Conservation (phyloP, 2,888 invertebrate genomes). For the Hirtodrosophila histrioides region DNA sequence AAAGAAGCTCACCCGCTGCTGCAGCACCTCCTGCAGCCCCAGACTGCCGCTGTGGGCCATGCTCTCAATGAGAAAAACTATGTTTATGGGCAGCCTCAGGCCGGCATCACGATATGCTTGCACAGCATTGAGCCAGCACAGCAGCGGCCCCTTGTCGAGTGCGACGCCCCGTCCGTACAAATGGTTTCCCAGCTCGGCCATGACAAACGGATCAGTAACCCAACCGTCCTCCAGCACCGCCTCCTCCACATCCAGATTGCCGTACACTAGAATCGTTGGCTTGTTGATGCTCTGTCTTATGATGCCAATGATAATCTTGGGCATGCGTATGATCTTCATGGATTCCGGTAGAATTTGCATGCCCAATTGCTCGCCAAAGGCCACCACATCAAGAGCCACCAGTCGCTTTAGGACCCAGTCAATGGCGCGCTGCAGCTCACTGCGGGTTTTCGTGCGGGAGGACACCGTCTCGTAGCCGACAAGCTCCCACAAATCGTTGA, state of each 20-base stretch:
- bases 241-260: slow-evolving; percentile 58
- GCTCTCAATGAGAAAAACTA: slow-evolving; percentile 51
- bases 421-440: slow-evolving; percentile 29
- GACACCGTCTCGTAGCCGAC: slow-evolving; percentile 41
- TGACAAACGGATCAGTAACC: slow-evolving; percentile 49
- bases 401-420: slow-evolving; percentile 51
- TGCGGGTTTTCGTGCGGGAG: slow-evolving; percentile 10
- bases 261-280: slow-evolving; percentile 51
- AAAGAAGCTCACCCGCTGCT: slow-evolving; percentile 55
- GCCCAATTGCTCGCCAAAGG: slow-evolving; percentile 50
- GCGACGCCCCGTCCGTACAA: slow-evolving; percentile 55
- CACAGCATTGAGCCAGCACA: slow-evolving; percentile 57
- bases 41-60: slow-evolving; percentile 52
- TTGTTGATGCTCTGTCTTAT: slow-evolving; percentile 13
- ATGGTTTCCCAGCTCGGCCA: slow-evolving; percentile 42
- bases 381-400: slow-evolving; percentile 36
- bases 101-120: slow-evolving; percentile 52
- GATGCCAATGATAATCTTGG: slow-evolving; percentile 41
- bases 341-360: slow-evolving; percentile 41
- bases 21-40: slow-evolving; percentile 43
- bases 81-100: slow-evolving; percentile 38
- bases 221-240: slow-evolving; percentile 44
- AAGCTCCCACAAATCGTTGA: slow-evolving; percentile 53
- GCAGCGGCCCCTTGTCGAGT: slow-evolving; percentile 48
- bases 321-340: slow-evolving; percentile 42